Evolutionary conservation across 1,140 invertebrate genomes (phyloP).

Genomic region (Telenomus remus): DNA sequence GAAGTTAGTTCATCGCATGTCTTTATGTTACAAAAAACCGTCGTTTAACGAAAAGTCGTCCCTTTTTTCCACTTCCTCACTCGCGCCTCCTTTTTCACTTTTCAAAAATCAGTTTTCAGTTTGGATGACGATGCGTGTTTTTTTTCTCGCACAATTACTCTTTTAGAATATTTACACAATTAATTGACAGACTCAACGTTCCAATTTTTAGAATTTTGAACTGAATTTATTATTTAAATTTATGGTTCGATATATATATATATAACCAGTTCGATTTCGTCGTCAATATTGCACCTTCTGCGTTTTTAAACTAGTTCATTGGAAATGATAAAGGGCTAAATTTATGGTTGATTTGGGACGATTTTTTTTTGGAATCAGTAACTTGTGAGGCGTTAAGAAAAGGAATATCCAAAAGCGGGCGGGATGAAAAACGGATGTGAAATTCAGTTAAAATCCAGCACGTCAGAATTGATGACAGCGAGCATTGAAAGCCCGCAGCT

Average conservation of each 20-base stretch:
- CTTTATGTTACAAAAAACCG: constrained; percentile 12
- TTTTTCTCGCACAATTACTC: no score
- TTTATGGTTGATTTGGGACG: constrained; percentile 31
- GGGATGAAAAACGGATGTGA: constrained; percentile 39
- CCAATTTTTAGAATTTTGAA: no score
- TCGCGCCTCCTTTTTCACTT: neutral
- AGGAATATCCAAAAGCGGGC: constrained; percentile 12
- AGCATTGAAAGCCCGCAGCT: constrained; percentile 43
- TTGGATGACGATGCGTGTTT: no score
- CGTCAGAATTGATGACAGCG: constrained; percentile 40
- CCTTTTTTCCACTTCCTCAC: no score
- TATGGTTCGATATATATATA: no score
- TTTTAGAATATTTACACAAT: no score
- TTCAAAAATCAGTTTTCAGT: constrained; percentile 4
- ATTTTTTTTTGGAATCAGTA: constrained; percentile 43
- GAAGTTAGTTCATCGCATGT: constrained; percentile 19
- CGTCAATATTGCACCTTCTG: no score
- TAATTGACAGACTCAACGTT: no score
- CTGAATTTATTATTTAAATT: no score
- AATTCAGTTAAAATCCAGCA: constrained; percentile 37
- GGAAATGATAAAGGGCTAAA: no score
- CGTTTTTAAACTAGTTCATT: no score
- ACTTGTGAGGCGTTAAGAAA: constrained; percentile 34
- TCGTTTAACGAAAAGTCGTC: neutral
- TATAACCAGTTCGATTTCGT: no score